Evolutionary conservation across 2,888 invertebrate genomes (phyloP), one percentile per base, ranked within the genome.

Genomic region (Diplolepis rosae): DNA sequence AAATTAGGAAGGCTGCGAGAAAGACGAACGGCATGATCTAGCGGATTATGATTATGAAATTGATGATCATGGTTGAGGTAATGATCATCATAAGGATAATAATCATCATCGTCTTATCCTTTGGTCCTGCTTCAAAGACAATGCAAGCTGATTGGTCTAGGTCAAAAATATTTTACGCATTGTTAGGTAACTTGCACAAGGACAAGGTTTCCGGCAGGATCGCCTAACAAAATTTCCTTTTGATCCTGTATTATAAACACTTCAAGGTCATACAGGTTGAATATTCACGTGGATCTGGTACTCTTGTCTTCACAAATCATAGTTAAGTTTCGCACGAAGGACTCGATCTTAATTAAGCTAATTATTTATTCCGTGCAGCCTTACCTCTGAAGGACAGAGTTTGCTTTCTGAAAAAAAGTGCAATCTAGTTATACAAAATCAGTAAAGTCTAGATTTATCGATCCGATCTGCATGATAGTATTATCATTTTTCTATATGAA

Each of bases 281-380:
- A 54, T 13, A 32, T 24, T 9, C 30, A 65, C 39, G 42, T 45
- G n/a, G n/a, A 35, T 22, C 65, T n/a, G 4, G 30, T 15, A 52
- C n/a, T 35, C 15, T 65, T 35, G 52, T 32, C 66, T 42, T 66
- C 42, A 42, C 35, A 22, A 50, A 32, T 51, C 22, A n/a, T 32
- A 66, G 51, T 30, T 35, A 66, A 32, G 66, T 50, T 35, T 30
- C n/a, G 22, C 11, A 2, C 13, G 48, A 66, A 66, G 66, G 50
- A 66, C 48, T 66, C 24, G 32, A 50, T 66, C 51, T 15, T 42
- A 54, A 28, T 39, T 66, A 30, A 69, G 15, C 39, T 48, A 74
- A 74, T 71, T 67, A 65, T 69, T 71, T 71, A 69, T 28, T 56
- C 39, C 24, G 50, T 51, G 69, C 50, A 67, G 39, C 22, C 18